These are phyloP conservation scores for Tragulus kanchil DNA, from an alignment of 2,113 vertebrate species.

Conservation along the genomic window DNA sequence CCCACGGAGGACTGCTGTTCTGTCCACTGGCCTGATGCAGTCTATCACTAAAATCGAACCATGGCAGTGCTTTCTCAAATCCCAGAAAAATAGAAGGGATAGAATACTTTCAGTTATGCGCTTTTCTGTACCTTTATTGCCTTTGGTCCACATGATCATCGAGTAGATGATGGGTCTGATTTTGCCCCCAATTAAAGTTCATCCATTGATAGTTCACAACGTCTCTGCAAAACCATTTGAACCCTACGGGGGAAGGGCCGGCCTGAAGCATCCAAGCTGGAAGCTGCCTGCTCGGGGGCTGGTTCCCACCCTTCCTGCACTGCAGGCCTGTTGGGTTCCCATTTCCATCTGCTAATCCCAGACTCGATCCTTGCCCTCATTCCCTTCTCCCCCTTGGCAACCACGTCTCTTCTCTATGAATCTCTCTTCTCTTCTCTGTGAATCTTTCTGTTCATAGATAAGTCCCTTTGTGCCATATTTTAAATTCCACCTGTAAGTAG, in stretches of 20 bases:
- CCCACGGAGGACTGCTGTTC: not conserved
- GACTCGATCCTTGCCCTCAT: not conserved
- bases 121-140: not conserved
- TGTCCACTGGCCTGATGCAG: not conserved
- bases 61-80: not conserved
- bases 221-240: not conserved
- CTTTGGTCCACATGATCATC: not conserved
- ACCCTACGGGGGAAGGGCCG: not conserved
- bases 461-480: not conserved
- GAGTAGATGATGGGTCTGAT: not conserved
- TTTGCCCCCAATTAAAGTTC: not conserved
- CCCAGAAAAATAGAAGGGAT: not conserved
- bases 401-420: not conserved
- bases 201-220: not conserved
- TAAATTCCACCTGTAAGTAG: not conserved
- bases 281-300: rapidly evolving
- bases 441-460: not conserved
- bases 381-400: not conserved
- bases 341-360: not conserved
- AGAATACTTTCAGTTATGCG: not conserved
- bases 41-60: not conserved
- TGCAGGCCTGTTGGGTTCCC: rapidly evolving
- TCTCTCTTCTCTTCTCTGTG: not conserved
- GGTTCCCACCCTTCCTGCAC: rapidly evolving
- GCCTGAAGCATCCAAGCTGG: not conserved